A percentile compares a stretch with the other conserved stretches of the same genome.
Evolutionary conservation across 2,797 vertebrate species (phyloP).

Genomic region (Coregonus suidteri): DNA sequence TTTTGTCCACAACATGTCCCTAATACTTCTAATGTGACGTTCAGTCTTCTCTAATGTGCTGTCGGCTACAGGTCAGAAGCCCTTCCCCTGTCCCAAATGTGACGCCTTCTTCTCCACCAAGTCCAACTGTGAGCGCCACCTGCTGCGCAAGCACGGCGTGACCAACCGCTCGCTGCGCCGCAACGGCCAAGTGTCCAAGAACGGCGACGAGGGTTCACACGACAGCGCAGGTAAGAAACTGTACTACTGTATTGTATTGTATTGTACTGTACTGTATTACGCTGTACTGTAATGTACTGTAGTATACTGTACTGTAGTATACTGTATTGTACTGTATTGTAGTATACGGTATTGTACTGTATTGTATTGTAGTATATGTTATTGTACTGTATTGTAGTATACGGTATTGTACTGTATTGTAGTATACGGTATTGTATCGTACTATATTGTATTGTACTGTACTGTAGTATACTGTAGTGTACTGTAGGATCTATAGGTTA

Average conservation of each 20-base stretch:
- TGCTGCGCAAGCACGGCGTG: slow-evolving; percentile 85
- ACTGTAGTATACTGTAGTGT: too few species aligned
- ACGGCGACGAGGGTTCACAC: slow-evolving; percentile 73
- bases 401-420: background rate
- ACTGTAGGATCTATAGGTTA: background rate
- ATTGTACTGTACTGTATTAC: too few species aligned
- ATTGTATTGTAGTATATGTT: too few species aligned
- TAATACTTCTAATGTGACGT: slow-evolving; percentile 2
- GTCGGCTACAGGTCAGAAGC: slow-evolving; percentile 81
- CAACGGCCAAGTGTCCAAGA: slow-evolving; percentile 75
- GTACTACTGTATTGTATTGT: too few species aligned
- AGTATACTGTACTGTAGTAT: too few species aligned
- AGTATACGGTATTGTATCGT: too few species aligned
- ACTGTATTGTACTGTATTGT: too few species aligned
- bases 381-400: too few species aligned
- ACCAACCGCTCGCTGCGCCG: slow-evolving; percentile 80
- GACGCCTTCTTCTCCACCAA: slow-evolving; percentile 88
- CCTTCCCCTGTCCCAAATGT: slow-evolving; percentile 84
- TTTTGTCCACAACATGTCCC: background rate
- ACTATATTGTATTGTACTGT: too few species aligned
- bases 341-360: too few species aligned
- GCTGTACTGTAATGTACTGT: rapidly evolving
- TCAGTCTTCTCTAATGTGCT: slow-evolving; percentile 15
- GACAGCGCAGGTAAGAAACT: slow-evolving; percentile 73
- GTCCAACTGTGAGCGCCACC: slow-evolving; percentile 90